Evolutionary conservation across 2,888 invertebrate genomes (phyloP).

Genomic region (Meliscaeva auricollis): DNA sequence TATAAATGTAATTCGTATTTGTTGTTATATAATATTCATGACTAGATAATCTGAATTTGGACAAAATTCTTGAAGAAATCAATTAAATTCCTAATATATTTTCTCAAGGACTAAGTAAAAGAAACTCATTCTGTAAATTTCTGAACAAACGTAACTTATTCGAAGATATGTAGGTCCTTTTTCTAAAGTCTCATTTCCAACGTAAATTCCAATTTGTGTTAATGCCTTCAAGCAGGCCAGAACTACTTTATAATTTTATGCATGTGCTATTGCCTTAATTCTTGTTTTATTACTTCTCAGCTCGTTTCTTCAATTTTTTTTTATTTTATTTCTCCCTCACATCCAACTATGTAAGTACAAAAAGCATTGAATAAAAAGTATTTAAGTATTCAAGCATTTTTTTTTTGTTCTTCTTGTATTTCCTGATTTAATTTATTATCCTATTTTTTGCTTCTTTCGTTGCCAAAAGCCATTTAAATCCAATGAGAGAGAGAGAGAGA

Average conservation of each 20-base stretch:
- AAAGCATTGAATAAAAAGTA: slow-evolving; percentile 23
- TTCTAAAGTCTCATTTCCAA: background rate
- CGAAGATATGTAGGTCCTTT: background rate
- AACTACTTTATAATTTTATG: slow-evolving; percentile 50
- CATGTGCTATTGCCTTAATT: slow-evolving; percentile 42
- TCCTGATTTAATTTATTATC: slow-evolving; percentile 56
- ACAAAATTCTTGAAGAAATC: too few species aligned
- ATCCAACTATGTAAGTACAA: too few species aligned
- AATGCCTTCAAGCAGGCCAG: slow-evolving; percentile 1
- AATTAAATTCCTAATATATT: too few species aligned
- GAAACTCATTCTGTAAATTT: background rate
- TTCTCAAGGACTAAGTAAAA: too few species aligned
- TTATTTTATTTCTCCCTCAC: background rate
- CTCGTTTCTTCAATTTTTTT: slow-evolving; percentile 7
- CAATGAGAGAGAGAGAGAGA: background rate
- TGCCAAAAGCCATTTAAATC: slow-evolving; percentile 24
- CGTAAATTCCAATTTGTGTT: slow-evolving; percentile 7
- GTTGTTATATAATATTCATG: too few species aligned
- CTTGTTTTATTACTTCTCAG: slow-evolving; percentile 20
- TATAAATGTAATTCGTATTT: too few species aligned
- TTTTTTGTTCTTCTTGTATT: slow-evolving; percentile 30
- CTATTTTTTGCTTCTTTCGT: slow-evolving; percentile 18
- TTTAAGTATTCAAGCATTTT: background rate
- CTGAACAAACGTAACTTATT: background rate
- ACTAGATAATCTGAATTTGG: too few species aligned